Evolutionary conservation across 2,113 vertebrate genomes (phyloP).

Genomic region (Hippocampus mohnikei): DNA sequence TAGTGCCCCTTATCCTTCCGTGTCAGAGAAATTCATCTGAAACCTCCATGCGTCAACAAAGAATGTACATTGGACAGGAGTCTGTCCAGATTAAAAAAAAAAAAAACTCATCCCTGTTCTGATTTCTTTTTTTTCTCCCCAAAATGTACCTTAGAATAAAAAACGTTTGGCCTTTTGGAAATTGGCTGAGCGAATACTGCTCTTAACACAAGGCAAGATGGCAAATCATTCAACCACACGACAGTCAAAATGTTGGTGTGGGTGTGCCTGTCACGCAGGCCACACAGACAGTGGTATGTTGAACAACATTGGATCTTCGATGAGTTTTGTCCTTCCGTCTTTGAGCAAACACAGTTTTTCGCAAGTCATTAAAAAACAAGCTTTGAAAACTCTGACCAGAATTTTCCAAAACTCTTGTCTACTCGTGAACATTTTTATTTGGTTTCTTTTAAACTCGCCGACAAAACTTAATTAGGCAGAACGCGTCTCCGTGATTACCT

Average conservation of each 20-base stretch:
- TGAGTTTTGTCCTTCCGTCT: not conserved
- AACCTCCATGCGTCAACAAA: slow-evolving; percentile 33
- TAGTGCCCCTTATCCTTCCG: slow-evolving; percentile 28
- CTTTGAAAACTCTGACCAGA: not conserved
- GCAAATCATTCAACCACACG: not conserved
- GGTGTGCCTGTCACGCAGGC: not conserved
- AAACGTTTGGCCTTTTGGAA: not conserved
- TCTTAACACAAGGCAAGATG: not conserved
- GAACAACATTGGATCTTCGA: not conserved
- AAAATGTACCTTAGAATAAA: not conserved
- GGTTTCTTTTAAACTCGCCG: too few relatives aligned
- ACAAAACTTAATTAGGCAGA: too few relatives aligned
- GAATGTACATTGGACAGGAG: slow-evolving; percentile 31
- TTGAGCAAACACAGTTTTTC: not conserved
- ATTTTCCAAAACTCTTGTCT: not conserved
- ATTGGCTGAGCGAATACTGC: not conserved
- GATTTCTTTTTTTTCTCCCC: not conserved
- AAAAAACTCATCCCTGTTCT: not conserved
- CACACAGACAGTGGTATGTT: not conserved
- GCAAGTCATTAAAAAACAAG: not conserved
- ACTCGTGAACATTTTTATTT: not conserved
- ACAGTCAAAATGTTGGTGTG: not conserved
- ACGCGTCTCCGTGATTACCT: too few relatives aligned
- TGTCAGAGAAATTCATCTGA: slow-evolving; percentile 43
- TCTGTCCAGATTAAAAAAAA: slow-evolving; percentile 11